Evolutionary conservation across 2,113 vertebrate species (phyloP), one percentile per base, ranked within the genome.

Genomic region (Coturnix japonica): DNA sequence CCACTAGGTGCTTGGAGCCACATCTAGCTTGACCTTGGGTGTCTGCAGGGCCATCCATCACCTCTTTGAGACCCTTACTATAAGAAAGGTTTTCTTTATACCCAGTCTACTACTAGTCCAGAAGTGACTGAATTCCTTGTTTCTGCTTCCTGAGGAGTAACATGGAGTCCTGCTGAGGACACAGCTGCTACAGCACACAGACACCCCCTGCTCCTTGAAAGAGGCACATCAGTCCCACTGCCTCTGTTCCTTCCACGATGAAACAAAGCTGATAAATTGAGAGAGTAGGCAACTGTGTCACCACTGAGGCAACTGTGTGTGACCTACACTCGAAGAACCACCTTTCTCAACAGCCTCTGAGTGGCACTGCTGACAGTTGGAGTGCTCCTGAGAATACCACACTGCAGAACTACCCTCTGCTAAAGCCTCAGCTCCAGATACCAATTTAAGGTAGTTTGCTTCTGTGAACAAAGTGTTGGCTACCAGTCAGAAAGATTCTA

Each of bases 301-400:
- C 49, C 28, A 23, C 5, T 44, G 37, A 37, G 59, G 49, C 3
- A 60, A 35, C 53, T 28, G 23, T 12, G 35, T 13, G 57, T 5
- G 25, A 33, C 30, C 30, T 57, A 39, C 4, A 1, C 5, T 13
- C 13, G 7, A 30, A 61, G 44, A 76, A 31, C 4, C 30, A 30
- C 18, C 47, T 15, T 37, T 46, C 64, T 2, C 4, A 33, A 12
- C n/a, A 81, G 17, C 6, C 43, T 53, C 79, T 47, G 47, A 57
- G 7, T 0, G 3, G 61, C 74, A 37, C 4, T 6, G 1, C 37
- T 26, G 56, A 25, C 21, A 46, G 47, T 1, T 44, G 3, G 14
- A 33, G 19, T 0, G 4, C 31, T 21, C 51, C 0, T 2, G 7
- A 49, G 54, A 66, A 19, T 0, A 0, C 23, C 33, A 12, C 2